These are phyloP conservation scores for Chaetodon trifascialis DNA, from an alignment of 2,113 vertebrate genomes.

Conservation along the genomic window DNA sequence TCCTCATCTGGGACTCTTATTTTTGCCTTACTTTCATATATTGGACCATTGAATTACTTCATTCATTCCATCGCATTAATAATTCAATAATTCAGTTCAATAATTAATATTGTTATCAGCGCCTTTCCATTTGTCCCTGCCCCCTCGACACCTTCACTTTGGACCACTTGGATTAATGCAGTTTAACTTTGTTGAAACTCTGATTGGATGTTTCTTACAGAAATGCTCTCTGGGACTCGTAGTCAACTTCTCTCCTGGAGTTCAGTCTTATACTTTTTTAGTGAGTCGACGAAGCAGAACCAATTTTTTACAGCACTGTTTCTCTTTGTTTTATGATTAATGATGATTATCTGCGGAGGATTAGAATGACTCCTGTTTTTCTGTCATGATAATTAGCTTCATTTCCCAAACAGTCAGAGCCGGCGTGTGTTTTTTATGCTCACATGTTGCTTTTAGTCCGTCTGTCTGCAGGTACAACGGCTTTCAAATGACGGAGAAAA, in stretches of 20 bases:
- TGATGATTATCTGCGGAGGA: slow-evolving; percentile 55
- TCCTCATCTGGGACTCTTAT: slow-evolving; percentile 44
- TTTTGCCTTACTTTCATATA: slow-evolving; percentile 46
- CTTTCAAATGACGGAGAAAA: not conserved
- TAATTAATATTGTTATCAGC: slow-evolving; percentile 78
- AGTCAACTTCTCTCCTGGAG: slow-evolving; percentile 42
- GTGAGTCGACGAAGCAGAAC: slow-evolving; percentile 43
- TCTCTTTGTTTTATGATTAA: slow-evolving; percentile 61
- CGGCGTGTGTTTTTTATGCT: not conserved
- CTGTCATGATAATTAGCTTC: slow-evolving; percentile 41
- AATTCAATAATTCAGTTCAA: slow-evolving; percentile 74
- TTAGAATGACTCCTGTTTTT: slow-evolving; percentile 55
- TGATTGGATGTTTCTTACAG: slow-evolving; percentile 59
- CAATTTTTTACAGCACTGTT: slow-evolving; percentile 22
- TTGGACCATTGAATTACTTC: slow-evolving; percentile 41
- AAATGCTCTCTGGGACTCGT: slow-evolving; percentile 53
- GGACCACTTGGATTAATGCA: slow-evolving; percentile 57
- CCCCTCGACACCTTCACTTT: slow-evolving; percentile 55
- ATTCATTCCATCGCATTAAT: slow-evolving; percentile 65
- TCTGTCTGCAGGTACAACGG: not conserved
- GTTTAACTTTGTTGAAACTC: slow-evolving; percentile 54
- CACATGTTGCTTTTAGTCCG: slow-evolving; percentile 6
- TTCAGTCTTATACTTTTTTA: not conserved
- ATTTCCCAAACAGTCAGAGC: slow-evolving; percentile 31
- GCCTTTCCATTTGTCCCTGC: slow-evolving; percentile 49